These are phyloP conservation scores for Pelecanoides urinatrix DNA, from an alignment of 2,113 vertebrate species.

Conservation along the genomic window DNA sequence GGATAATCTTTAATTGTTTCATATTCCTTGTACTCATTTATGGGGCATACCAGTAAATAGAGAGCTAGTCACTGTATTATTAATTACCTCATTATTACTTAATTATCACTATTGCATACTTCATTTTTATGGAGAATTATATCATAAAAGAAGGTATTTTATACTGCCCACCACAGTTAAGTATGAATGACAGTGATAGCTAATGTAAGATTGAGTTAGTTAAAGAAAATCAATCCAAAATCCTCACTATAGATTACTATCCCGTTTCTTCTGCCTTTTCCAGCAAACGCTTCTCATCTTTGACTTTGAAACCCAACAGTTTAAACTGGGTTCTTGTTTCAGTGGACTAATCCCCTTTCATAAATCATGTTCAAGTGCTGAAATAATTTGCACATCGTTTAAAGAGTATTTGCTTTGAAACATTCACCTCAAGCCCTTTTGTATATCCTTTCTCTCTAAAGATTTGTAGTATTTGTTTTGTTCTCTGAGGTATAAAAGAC, in stretches of 20 bases:
- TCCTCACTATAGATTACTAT: slow-evolving; percentile 60
- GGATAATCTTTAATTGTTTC: slow-evolving; percentile 61
- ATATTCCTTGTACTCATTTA: not conserved
- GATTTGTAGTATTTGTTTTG: slow-evolving; percentile 87
- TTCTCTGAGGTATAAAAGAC: slow-evolving; percentile 87
- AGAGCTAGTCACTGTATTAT: slow-evolving; percentile 38
- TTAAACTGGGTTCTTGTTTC: slow-evolving; percentile 82
- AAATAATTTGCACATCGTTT: slow-evolving; percentile 88
- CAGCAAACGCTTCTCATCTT: slow-evolving; percentile 72
- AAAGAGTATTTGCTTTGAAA: slow-evolving; percentile 88
- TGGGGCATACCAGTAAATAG: slow-evolving; percentile 13
- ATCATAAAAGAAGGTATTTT: slow-evolving; percentile 49
- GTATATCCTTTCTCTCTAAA: slow-evolving; percentile 82
- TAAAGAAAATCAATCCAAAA: slow-evolving; percentile 70
- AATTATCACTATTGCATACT: slow-evolving; percentile 45
- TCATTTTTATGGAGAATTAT: slow-evolving; percentile 52
- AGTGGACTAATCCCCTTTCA: slow-evolving; percentile 82
- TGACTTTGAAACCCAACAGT: slow-evolving; percentile 79
- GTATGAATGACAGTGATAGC: slow-evolving; percentile 55
- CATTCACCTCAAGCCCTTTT: slow-evolving; percentile 85
- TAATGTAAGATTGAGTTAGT: slow-evolving; percentile 40
- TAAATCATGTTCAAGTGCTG: slow-evolving; percentile 82
- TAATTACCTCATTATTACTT: slow-evolving; percentile 64
- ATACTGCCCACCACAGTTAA: slow-evolving; percentile 39
- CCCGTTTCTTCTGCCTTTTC: slow-evolving; percentile 62